Evolutionary conservation across 2,888 invertebrate genomes (phyloP).

Genomic region (Rhorus exstirpatorius): DNA sequence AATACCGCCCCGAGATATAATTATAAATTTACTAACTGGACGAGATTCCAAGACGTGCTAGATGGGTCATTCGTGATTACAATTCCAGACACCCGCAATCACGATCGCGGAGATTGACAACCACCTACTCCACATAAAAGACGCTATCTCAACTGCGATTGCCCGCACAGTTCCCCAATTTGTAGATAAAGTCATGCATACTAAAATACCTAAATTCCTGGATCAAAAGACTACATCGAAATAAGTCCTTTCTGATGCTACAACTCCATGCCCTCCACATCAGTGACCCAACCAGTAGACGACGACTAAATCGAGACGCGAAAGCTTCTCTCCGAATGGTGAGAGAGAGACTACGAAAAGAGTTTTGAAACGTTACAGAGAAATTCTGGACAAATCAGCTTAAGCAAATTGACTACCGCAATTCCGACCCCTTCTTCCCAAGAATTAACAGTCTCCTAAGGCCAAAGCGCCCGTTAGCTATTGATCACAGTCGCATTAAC

Average conservation of each 20-base stretch:
- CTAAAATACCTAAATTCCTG: background rate
- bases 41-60: background rate
- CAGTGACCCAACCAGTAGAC: background rate
- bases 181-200: background rate
- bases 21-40: background rate
- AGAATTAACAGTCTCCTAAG: conserved; percentile 52
- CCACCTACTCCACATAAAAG: background rate
- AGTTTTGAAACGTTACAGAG: background rate
- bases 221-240: background rate
- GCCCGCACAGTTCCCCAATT: background rate
- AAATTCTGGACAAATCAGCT: conserved; percentile 38
- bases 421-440: conserved; percentile 56
- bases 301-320: background rate
- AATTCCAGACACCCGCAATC: conserved; percentile 1
- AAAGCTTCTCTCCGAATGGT: background rate
- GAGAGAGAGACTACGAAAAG: background rate
- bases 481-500: background rate
- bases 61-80: background rate
- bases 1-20: background rate
- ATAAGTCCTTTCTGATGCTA: conserved; percentile 11
- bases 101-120: conserved; percentile 4
- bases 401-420: conserved; percentile 37
- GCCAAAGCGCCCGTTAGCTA: conserved; percentile 9
- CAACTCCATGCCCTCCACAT: background rate
- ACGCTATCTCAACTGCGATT: background rate